These are phyloP conservation scores for Pseudorectes ferrugineus DNA, from an alignment of 2,113 vertebrate genomes.

Conservation along the genomic window DNA sequence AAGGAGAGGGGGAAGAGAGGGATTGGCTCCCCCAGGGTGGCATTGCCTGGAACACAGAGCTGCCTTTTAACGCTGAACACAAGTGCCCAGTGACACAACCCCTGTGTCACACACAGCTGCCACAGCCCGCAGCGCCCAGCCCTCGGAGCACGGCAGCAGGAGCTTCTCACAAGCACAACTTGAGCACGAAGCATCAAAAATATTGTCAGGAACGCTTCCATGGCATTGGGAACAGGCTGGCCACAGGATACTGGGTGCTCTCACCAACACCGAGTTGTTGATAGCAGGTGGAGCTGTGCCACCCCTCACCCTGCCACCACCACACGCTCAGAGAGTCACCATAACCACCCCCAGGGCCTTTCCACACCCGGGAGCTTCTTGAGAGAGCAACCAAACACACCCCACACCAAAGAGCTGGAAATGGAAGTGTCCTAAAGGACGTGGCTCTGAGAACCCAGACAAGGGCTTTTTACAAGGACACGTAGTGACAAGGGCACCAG, in stretches of 20 bases:
- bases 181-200: accelerated
- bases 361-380: accelerated
- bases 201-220: accelerated
- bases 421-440: accelerated
- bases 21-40: not conserved
- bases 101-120: too few relatives aligned
- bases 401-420: not conserved
- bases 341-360: not conserved
- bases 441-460: not conserved
- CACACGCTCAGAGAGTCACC: accelerated
- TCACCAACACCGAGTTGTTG: accelerated
- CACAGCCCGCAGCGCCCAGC: too few relatives aligned
- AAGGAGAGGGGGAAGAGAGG: not conserved
- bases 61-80: accelerated
- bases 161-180: accelerated
- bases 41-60: not conserved
- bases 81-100: accelerated
- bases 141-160: accelerated
- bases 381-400: too few relatives aligned
- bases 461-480: not conserved
- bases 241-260: accelerated
- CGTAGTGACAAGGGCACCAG: too few relatives aligned
- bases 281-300: not conserved
- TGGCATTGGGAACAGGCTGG: accelerated
- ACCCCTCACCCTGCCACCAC: not conserved